Conservation (phyloP, 2,113 vertebrate genomes). For the Beaufortia kweichowensis region DNA sequence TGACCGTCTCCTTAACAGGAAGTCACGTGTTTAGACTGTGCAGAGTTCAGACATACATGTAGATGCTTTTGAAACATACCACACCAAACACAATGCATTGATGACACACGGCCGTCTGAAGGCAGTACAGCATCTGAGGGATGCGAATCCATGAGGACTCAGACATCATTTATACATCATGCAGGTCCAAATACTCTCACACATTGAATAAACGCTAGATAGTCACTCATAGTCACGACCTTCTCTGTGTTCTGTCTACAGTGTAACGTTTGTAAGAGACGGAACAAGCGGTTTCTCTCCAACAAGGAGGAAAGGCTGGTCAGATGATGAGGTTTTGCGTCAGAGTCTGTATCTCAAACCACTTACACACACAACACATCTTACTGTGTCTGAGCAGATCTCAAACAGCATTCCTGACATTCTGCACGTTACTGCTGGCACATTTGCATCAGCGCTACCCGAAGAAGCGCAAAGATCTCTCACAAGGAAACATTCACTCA, state of each 20-base stretch:
- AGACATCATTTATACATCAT: no score
- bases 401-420: slow-evolving; percentile 72
- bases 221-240: background rate
- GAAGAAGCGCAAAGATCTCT: slow-evolving; percentile 60
- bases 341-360: slow-evolving; percentile 26
- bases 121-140: no score
- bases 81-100: no score
- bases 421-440: slow-evolving; percentile 70
- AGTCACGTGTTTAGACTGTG: slow-evolving; percentile 42
- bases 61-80: no score
- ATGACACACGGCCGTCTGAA: no score
- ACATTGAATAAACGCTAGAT: background rate
- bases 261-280: background rate
- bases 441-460: slow-evolving; percentile 66
- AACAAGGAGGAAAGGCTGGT: slow-evolving; percentile 1
- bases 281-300: background rate
- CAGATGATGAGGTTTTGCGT: slow-evolving; percentile 47
- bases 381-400: slow-evolving; percentile 61
- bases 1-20: slow-evolving; percentile 38
- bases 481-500: slow-evolving; percentile 50
- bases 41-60: background rate
- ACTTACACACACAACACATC: slow-evolving; percentile 29
- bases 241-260: background rate
- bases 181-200: no score
- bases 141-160: no score